Evolutionary conservation across 2,797 vertebrate species (phyloP).

Genomic region (Eulemur albifrons): DNA sequence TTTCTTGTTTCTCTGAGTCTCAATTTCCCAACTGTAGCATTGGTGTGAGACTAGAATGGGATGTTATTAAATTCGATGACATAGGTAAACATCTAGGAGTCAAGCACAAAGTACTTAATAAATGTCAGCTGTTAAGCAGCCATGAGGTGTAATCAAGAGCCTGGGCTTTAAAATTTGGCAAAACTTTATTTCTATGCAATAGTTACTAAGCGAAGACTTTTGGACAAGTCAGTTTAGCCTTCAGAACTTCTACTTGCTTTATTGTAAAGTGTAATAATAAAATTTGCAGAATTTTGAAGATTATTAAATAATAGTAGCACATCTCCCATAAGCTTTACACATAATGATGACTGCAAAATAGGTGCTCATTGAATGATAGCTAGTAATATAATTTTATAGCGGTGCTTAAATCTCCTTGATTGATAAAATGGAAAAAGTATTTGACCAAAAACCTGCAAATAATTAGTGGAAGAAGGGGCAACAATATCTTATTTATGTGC

Average conservation of each 20-base stretch:
- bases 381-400: background rate
- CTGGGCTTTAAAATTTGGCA: background rate
- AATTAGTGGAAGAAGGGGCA: background rate
- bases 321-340: background rate
- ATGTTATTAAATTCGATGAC: background rate
- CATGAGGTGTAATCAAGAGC: background rate
- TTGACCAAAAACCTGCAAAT: background rate
- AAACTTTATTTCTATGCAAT: background rate
- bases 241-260: background rate
- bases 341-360: background rate
- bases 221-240: background rate
- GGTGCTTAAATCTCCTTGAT: background rate
- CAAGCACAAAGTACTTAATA: background rate
- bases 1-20: conserved; percentile 4
- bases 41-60: background rate
- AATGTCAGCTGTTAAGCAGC: background rate
- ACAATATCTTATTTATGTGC: background rate
- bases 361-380: background rate
- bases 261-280: background rate
- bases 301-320: background rate
- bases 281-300: background rate
- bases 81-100: background rate
- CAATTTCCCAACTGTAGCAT: background rate
- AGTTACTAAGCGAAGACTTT: background rate
- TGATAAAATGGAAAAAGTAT: background rate